Percentiles rank a stretch among this genome's conserved stretches.
phyloP scores from a whole-genome alignment of 2,888 invertebrate species.

The Noctuana brunneofusca region DNA sequence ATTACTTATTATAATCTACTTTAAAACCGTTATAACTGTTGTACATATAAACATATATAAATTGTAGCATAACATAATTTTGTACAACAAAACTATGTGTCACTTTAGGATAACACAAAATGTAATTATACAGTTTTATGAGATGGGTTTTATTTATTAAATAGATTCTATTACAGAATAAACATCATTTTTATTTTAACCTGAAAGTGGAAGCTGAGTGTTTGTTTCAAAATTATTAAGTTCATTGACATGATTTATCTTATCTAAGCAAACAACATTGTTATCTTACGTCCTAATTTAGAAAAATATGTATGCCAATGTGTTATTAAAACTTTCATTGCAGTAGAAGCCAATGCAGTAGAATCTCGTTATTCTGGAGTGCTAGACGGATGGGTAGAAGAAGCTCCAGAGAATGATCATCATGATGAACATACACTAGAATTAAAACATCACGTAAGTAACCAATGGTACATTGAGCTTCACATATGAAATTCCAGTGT shows the following conservation, averaged over 20 bases:
- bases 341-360: slow-evolving; percentile 76
- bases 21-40: not conserved
- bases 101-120: too few relatives aligned
- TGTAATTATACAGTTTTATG: too few relatives aligned
- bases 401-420: slow-evolving; percentile 77
- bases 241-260: not conserved
- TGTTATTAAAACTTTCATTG: slow-evolving; percentile 31
- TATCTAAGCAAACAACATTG: not conserved
- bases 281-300: not conserved
- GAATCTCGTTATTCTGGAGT: slow-evolving; percentile 89
- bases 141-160: too few relatives aligned
- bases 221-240: not conserved
- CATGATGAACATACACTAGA: slow-evolving; percentile 80
- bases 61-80: not conserved
- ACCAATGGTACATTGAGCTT: not conserved
- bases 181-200: not conserved
- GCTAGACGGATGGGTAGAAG: slow-evolving; percentile 91
- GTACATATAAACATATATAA: not conserved
- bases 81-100: not conserved
- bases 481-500: not conserved
- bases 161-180: too few relatives aligned
- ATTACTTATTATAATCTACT: too few relatives aligned
- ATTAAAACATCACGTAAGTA: slow-evolving; percentile 75
- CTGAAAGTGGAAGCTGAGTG: not conserved
- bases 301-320: not conserved